Evolutionary conservation across 2,113 vertebrate genomes (phyloP), one percentile per base, ranked within the genome.

Genomic region (Trogon melanurus): DNA sequence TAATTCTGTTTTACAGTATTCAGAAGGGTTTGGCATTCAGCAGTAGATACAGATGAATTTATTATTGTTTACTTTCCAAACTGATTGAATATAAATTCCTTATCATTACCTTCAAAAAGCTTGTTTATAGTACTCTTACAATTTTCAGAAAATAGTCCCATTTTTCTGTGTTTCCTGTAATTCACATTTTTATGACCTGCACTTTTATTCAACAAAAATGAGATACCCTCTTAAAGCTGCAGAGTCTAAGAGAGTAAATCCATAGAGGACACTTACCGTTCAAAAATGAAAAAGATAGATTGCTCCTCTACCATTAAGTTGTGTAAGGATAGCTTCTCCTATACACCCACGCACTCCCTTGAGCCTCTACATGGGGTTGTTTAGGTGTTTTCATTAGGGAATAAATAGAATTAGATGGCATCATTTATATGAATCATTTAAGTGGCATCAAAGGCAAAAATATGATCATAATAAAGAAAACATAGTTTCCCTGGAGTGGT

Each of bases 31-130:
- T 83, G 38, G 17, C 56, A 76, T 83, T 88, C 82, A 86, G 15
- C 34, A 78, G 16, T 41, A 74, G 34, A 50, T 70, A 83, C 9
- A 80, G 32, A 71, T n/a, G 18, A 71, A 17, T 38, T 91, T 91
- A 38, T 75, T 85, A 32, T 82, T 95, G 79, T 90, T 94, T 83
- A 45, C n/a, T 90, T 89, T 16, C 57, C 80, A 67, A 89, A 83
- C 26, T n/a, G 47, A 66, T 36, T 53, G 21, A 78, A 67, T 90
- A 64, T 53, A 73, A 83, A 78, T 78, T 88, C 60, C 13, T 76
- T 79, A 62, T 45, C 36, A 15, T 71, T 79, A 72, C 4, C 16
- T 73, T 93, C 83, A 32, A 72, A 69, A 89, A 90, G 17, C 22
- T 76, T 89, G 30, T 47, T 90, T 88, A 41, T 29, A 56, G 47